Evolutionary conservation across 2,797 vertebrate genomes (phyloP).

Genomic region (Fratercula arctica): DNA sequence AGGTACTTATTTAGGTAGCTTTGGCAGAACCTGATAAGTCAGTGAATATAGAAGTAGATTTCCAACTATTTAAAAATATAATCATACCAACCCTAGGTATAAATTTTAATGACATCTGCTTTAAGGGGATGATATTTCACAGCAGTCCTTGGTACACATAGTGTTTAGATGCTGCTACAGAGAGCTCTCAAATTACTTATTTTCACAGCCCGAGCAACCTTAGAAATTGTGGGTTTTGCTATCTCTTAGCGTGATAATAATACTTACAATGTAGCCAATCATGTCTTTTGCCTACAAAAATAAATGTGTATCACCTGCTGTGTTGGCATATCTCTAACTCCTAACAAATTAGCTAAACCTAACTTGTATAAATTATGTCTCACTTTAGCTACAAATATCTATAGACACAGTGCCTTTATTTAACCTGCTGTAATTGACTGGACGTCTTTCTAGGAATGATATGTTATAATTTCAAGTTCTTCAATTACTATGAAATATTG

Average conservation of each 20-base stretch:
- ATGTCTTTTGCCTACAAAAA: neutral
- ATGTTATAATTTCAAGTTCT: constrained; percentile 24
- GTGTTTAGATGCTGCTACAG: neutral
- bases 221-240: neutral
- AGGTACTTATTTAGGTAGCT: constrained; percentile 25
- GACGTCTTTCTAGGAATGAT: constrained; percentile 3
- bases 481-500: neutral
- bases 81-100: neutral
- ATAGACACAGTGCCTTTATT: constrained; percentile 1
- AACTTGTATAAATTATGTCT: neutral
- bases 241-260: neutral
- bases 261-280: neutral
- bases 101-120: constrained; percentile 31
- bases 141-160: neutral
- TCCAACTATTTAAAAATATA: constrained; percentile 29
- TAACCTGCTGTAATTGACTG: constrained; percentile 24
- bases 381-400: constrained; percentile 12
- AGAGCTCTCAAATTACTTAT: neutral
- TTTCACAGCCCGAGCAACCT: neutral
- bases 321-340: neutral
- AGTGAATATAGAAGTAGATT: neutral
- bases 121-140: neutral
- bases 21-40: constrained; percentile 14
- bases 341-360: constrained; percentile 26
- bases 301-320: neutral